phyloP scores from a whole-genome alignment of 2,888 invertebrate genomes.

The Timema podura region DNA sequence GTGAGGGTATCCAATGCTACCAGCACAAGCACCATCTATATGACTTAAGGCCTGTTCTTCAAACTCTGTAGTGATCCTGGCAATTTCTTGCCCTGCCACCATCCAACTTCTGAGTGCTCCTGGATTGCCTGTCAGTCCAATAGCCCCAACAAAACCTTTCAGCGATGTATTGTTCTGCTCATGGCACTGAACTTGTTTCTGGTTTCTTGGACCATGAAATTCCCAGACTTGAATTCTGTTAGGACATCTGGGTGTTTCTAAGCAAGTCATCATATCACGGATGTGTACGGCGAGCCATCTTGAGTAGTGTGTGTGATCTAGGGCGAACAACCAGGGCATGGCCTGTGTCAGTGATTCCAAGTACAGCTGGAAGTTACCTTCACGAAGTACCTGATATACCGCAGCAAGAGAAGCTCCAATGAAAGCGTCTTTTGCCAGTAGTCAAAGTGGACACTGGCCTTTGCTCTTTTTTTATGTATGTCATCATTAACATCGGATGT shows the following conservation, averaged over 20 bases:
- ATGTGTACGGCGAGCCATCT: constrained; percentile 22
- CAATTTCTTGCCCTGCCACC: constrained; percentile 19
- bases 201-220: constrained; percentile 10
- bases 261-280: background rate
- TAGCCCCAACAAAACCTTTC: constrained; percentile 13
- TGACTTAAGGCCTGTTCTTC: background rate
- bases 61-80: constrained; percentile 16
- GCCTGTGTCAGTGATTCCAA: constrained; percentile 20
- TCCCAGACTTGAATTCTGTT: constrained; percentile 14
- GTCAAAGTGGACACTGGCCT: background rate
- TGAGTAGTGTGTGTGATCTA: constrained; percentile 24
- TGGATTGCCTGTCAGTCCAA: background rate
- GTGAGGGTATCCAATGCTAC: background rate
- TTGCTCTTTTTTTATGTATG: background rate
- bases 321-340: constrained; percentile 20
- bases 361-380: constrained; percentile 20
- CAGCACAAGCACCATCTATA: background rate
- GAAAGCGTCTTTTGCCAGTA: background rate
- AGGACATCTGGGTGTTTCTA: background rate
- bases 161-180: constrained; percentile 18
- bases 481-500: too few species aligned
- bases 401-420: constrained; percentile 8
- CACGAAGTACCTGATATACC: background rate
- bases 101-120: constrained; percentile 9
- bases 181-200: constrained; percentile 13